Evolutionary conservation across 2,797 vertebrate genomes (phyloP).

Genomic region (Numenius phaeopus): DNA sequence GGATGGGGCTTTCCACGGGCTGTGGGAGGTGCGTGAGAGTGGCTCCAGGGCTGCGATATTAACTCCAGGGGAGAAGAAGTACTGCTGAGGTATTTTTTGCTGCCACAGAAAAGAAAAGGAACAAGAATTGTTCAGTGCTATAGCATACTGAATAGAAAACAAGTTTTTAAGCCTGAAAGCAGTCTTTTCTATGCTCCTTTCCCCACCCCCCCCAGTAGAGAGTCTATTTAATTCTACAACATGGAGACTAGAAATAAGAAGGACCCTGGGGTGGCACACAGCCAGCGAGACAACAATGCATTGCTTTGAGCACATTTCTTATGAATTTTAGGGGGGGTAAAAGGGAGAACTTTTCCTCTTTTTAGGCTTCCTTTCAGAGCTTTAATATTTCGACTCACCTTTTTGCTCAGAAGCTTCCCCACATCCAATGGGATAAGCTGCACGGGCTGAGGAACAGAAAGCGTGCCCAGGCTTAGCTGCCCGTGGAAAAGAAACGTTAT

Average conservation of each 20-base stretch:
- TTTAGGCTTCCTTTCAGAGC: not conserved
- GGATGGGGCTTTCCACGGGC: accelerated
- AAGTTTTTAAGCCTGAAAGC: not conserved
- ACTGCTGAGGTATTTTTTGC: not conserved
- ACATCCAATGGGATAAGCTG: accelerated
- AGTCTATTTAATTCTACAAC: not conserved
- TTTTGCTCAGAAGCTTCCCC: not conserved
- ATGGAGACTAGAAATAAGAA: not conserved
- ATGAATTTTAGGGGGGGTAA: not conserved
- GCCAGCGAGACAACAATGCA: not conserved
- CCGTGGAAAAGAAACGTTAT: not conserved
- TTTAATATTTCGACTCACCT: not conserved
- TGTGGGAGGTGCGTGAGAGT: accelerated
- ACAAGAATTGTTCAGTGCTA: not conserved
- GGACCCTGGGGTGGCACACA: accelerated
- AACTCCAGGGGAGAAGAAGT: not conserved
- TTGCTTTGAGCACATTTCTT: not conserved
- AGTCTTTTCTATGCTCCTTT: not conserved
- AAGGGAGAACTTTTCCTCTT: not conserved
- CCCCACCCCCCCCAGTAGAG: not conserved
- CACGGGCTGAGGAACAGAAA: accelerated
- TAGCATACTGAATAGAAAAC: not conserved
- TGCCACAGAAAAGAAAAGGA: not conserved
- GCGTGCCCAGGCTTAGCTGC: accelerated
- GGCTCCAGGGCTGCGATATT: not conserved